Base-by-base conservation (phyloP, 2,113 vertebrate species). In the Poeciliopsis turrubarensis region DNA sequence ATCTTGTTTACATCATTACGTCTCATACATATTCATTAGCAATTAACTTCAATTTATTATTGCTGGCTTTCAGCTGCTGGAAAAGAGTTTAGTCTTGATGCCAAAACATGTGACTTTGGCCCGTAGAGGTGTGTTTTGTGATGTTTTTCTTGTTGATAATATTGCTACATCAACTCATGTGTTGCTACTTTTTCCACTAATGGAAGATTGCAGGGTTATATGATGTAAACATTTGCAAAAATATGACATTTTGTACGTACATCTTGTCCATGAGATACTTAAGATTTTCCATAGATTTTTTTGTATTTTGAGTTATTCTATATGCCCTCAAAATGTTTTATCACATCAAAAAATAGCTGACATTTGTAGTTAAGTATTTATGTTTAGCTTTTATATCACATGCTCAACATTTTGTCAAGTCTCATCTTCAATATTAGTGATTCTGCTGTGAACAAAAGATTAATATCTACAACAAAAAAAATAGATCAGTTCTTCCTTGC, bases 401-500 rank as follows among this genome's bases (percentile, higher is more conserved):
- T 73, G 78, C 72, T 83, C 63, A 65, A 71, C 72, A 22, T 74
- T 79, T 60, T 73, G 72, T 80, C 69, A 72, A 86, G 85, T 78
- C 76, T 77, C 66, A 75, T 70, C 79, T 79, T 68, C 62, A 77
- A 85, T 75, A 73, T 19, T 29, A 87, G 83, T 86, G 87, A 86
- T 85, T 89, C 31, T 67, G 66, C 61, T 68, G 75, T 41, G 60
- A 87, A 77, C 68, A 75, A 63, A 75, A 82, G 65, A 84, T 82
- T 80, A 67, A 65, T 70, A 66, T 61, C 47, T 71, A 30, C 47
- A 31, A 47, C 57, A 22, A 67, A 65, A 34, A 32, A 63, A 31
- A 78, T 70, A 78, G 68, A 71, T 87, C 76, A 74, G 65, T 44
- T 22, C 64, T 68, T 65, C 4, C 71, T 41, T 11, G 47, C 60